phyloP scores from a whole-genome alignment of 2,797 vertebrate species.

The Fistularia commersonii region DNA sequence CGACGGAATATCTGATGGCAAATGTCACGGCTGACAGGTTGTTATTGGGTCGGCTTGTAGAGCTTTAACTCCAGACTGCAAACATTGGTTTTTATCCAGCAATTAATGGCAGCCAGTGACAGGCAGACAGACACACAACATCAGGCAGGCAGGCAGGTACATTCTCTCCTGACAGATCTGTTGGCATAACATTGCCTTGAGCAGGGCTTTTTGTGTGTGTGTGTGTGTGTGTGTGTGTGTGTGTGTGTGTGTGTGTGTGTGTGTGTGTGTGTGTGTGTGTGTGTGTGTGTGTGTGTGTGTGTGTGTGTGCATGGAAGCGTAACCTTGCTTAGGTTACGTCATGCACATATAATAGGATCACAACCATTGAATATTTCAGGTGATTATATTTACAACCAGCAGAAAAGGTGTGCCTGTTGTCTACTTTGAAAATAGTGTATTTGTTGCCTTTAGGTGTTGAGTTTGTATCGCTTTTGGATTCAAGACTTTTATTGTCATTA shows the following conservation, averaged over 20 bases:
- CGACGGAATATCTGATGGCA: constrained; percentile 21
- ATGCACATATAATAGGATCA: no score
- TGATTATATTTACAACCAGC: no score
- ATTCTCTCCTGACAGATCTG: constrained; percentile 15
- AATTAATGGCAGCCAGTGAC: constrained; percentile 29
- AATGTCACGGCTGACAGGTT: constrained; percentile 26
- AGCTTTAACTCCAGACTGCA: constrained; percentile 28
- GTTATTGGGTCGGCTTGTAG: constrained; percentile 15
- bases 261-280: background rate
- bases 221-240: background rate
- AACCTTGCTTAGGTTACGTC: no score
- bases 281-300: background rate
- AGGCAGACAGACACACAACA: constrained; percentile 18
- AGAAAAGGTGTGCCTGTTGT: no score
- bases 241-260: background rate
- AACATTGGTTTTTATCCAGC: constrained; percentile 18
- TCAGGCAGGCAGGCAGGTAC: constrained; percentile 18
- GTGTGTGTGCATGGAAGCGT: background rate
- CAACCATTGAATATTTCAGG: no score
- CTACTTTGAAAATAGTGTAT: no score
- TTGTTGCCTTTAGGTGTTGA: no score
- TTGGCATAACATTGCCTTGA: constrained; percentile 19
- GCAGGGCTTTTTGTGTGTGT: background rate
- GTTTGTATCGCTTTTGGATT: no score
- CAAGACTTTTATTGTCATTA: no score